Evolutionary conservation across 2,797 vertebrate genomes (phyloP).

Genomic region (Okamejei kenojei): DNA sequence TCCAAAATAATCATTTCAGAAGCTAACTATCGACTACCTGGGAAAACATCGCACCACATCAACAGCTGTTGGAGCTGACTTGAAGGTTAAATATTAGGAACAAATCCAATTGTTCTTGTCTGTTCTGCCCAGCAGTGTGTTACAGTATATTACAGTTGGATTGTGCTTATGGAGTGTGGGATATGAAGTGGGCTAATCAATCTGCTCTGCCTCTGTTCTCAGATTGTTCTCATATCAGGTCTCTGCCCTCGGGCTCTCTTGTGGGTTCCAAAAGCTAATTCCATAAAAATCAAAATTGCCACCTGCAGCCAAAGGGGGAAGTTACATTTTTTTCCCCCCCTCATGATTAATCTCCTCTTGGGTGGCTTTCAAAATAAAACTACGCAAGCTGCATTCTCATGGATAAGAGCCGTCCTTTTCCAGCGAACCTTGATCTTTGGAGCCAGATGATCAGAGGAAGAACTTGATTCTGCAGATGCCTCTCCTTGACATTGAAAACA

Average conservation of each 20-base stretch:
- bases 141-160: constrained; percentile 85
- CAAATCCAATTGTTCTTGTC: constrained; percentile 99
- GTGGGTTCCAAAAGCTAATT: constrained; percentile 98
- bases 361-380: constrained; percentile 81
- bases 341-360: constrained; percentile 98
- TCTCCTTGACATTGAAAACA: constrained; percentile 89
- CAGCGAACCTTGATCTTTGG: constrained; percentile 71
- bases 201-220: constrained; percentile 93
- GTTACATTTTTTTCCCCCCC: constrained; percentile 77
- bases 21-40: constrained; percentile 78
- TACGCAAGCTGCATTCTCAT: constrained; percentile 72
- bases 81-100: constrained; percentile 99
- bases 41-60: constrained; percentile 87
- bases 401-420: constrained; percentile 69
- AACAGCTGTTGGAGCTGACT: constrained; percentile 94
- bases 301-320: constrained; percentile 96
- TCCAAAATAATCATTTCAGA: constrained; percentile 34
- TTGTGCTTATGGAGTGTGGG: constrained; percentile 96
- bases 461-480: constrained; percentile 78
- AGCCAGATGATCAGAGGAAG: constrained; percentile 80
- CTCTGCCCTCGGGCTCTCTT: constrained; percentile 86
- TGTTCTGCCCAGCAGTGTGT: constrained; percentile 98
- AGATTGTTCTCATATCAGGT: constrained; percentile 97
- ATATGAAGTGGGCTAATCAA: constrained; percentile 98
- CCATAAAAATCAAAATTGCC: constrained; percentile 97